A percentile compares a stretch with the other conserved stretches of the same genome.
phyloP scores from a whole-genome alignment of 2,797 vertebrate genomes.

The Eulemur rubriventer region DNA sequence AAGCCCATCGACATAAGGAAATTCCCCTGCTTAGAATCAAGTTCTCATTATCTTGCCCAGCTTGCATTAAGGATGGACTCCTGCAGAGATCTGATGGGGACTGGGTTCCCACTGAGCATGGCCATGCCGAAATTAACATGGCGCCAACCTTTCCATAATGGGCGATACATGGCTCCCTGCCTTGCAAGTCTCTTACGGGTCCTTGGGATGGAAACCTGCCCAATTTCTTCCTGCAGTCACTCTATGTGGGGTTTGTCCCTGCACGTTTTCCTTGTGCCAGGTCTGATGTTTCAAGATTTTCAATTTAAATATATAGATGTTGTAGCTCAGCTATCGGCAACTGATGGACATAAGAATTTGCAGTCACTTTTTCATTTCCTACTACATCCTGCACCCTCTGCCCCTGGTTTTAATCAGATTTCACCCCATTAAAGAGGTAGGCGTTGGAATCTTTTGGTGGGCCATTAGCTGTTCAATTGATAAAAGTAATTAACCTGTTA shows the following conservation, averaged over 20 bases:
- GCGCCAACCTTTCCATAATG: constrained; percentile 8
- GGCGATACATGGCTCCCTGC: neutral
- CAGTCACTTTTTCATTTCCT: neutral
- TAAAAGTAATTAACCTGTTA: neutral
- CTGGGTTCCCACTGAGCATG: neutral
- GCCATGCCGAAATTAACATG: constrained; percentile 42
- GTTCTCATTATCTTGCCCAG: constrained; percentile 77
- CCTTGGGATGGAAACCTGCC: constrained; percentile 15
- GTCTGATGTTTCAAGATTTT: neutral
- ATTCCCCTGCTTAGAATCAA: constrained; percentile 74
- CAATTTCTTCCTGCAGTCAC: neutral
- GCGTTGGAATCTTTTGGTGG: neutral
- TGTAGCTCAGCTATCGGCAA: neutral
- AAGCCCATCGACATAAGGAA: constrained; percentile 79
- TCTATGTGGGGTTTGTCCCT: neutral
- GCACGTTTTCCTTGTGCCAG: neutral
- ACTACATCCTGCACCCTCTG: neutral
- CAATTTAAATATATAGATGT: neutral
- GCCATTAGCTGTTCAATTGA: neutral
- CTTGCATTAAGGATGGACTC: constrained; percentile 70
- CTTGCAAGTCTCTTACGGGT: neutral
- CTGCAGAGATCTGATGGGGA: constrained; percentile 41
- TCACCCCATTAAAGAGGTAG: neutral
- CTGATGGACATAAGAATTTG: neutral
- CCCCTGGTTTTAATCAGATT: neutral